Percentiles rank a stretch among this genome's conserved stretches.
Conservation (phyloP, 2,797 vertebrate genomes). For the Sebastiscus albofasciatus region DNA sequence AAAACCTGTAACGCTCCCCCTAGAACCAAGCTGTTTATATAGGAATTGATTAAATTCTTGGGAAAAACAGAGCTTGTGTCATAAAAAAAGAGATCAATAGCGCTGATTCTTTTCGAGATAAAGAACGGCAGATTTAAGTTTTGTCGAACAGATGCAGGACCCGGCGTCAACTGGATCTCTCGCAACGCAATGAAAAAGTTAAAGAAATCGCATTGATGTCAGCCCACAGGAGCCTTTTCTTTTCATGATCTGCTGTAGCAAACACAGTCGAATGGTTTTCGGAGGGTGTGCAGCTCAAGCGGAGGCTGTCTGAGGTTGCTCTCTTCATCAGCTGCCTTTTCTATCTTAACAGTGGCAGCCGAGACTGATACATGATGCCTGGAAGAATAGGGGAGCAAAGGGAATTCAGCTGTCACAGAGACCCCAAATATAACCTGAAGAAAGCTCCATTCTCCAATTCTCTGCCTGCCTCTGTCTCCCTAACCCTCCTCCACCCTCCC, state of each 20-base stretch:
- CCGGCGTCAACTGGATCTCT: neutral
- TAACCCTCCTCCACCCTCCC: neutral
- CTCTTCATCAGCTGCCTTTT: constrained; percentile 47
- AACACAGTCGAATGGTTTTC: constrained; percentile 2
- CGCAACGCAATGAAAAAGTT: constrained; percentile 25
- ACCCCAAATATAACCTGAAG: constrained; percentile 60
- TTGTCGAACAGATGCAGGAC: constrained; percentile 30
- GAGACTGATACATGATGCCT: constrained; percentile 51
- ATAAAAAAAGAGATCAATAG: constrained; percentile 40
- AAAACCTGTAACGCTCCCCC: constrained; percentile 35
- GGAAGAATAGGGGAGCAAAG: constrained; percentile 51
- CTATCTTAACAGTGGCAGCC: constrained; percentile 41
- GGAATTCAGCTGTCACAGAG: constrained; percentile 61
- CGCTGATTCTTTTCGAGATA: constrained; percentile 20
- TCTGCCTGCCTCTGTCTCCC: constrained; percentile 14
- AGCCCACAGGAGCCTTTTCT: constrained; percentile 5
- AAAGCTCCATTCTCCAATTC: constrained; percentile 28
- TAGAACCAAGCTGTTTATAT: constrained; percentile 38
- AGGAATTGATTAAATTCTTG: constrained; percentile 49
- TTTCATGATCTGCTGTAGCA: constrained; percentile 4
- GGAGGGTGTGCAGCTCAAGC: constrained; percentile 16
- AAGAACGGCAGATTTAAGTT: constrained; percentile 10
- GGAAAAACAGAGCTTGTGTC: constrained; percentile 35
- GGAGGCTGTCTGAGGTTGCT: constrained; percentile 40
- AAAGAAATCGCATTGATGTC: constrained; percentile 30